Base-by-base conservation (phyloP, 2,888 invertebrate genomes). In the Odontocerum albicorne region DNA sequence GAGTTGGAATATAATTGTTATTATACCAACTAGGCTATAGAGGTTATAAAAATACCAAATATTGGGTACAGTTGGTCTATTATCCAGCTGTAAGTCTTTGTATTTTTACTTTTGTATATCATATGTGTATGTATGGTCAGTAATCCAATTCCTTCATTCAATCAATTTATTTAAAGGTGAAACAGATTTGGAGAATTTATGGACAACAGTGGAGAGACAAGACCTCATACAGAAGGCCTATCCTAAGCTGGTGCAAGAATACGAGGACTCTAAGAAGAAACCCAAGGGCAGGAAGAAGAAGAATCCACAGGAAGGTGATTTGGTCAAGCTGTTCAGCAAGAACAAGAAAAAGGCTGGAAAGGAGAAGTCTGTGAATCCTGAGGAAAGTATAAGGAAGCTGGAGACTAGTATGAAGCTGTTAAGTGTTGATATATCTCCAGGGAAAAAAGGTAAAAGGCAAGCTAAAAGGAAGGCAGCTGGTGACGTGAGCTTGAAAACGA, bases 161-260 rank as follows among this genome's bases (percentile, higher is more conserved):
- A 7, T n/a, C 4, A 35, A 22, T 38, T 38, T 22, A 12, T 36
- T 33, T 43, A 19, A 64, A 72, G 74, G 73, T 42, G 66, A 67
- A n/a, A 78, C 81, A 64, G 76, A 79, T 63, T 69, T 69, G 4
- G 72, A 75, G 22, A 72, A 74, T 21, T 71, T 83, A 1, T 86
- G 84, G 80, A 80, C 81, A 0, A 87, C 88, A 1, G 78, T 85
- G 19, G 91, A 91, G 67, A 84, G 88, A 0, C 81, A 85, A 67
- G 73, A 79, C 58, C 69, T 85, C 15, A 79, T 90, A 63, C 72
- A 76, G 27, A 68, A 72, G 61, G 82, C 83, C 42, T 88, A 87
- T 69, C 84, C 87, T 15, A 70, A 79, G 1, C 55, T 89, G 51
- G 86, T 87, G 0, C 72, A 81, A 40, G 66, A 66, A 2, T 88